These are phyloP conservation scores for Calyptomena viridis DNA, from an alignment of 2,113 vertebrate genomes.

Conservation along the genomic window DNA sequence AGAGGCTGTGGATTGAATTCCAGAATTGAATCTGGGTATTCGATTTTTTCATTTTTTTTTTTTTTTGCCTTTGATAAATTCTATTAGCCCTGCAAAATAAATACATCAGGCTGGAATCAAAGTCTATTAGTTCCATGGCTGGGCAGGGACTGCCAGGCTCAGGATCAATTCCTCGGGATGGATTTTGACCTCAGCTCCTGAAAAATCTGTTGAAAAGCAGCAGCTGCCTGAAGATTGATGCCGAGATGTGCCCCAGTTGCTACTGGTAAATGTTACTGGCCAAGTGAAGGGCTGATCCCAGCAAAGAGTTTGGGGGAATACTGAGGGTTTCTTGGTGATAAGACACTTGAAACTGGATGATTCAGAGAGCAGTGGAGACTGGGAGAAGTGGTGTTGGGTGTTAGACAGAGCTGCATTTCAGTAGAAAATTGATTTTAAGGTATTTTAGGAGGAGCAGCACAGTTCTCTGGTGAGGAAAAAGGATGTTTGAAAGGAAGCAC, in stretches of 20 bases:
- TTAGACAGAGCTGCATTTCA: neutral
- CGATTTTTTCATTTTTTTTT: neutral
- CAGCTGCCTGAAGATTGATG: neutral
- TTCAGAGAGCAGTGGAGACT: neutral
- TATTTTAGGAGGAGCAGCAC: fast-evolving
- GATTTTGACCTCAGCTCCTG: neutral
- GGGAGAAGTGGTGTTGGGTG: neutral
- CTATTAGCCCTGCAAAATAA: neutral
- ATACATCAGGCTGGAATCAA: neutral
- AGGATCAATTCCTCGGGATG: neutral
- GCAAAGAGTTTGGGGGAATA: neutral
- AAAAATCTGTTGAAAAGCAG: neutral
- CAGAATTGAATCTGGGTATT: neutral
- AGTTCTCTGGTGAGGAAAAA: neutral
- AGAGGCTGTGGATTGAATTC: neutral
- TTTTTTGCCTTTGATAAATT: neutral
- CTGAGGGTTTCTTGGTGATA: fast-evolving
- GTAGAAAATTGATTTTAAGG: neutral
- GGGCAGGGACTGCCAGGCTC: neutral
- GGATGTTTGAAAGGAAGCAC: neutral
- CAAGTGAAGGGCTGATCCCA: neutral
- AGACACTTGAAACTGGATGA: neutral
- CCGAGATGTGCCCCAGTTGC: neutral
- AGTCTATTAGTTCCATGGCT: neutral
- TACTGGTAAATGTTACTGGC: neutral